Evolutionary conservation across 2,888 invertebrate genomes (phyloP).

Genomic region (Carabus problematicus): DNA sequence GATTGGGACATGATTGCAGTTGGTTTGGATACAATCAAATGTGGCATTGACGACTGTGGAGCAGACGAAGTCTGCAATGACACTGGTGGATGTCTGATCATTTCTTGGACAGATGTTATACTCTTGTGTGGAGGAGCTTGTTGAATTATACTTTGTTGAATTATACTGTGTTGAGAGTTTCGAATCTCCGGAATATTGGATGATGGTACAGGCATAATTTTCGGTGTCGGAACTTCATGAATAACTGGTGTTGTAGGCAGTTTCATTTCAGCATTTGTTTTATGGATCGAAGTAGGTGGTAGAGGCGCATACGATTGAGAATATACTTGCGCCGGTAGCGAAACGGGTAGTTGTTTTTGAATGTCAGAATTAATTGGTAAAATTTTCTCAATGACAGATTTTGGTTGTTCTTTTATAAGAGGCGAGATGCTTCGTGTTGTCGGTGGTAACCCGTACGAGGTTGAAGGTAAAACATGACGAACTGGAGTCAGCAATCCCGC

Average conservation of each 20-base stretch:
- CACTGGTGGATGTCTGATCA: constrained; percentile 35
- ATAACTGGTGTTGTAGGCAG: constrained; percentile 30
- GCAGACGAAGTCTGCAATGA: constrained; percentile 35
- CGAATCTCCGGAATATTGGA: constrained; percentile 27
- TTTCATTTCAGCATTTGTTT: constrained; percentile 29
- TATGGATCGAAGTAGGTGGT: constrained; percentile 34
- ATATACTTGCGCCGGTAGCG: constrained; percentile 19
- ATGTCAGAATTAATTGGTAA: constrained; percentile 24
- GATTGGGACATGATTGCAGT: constrained; percentile 46
- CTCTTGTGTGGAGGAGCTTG: constrained; percentile 58
- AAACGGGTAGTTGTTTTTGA: constrained; percentile 10
- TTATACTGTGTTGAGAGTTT: constrained; percentile 48
- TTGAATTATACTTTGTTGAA: constrained; percentile 58
- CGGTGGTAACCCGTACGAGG: constrained; percentile 39
- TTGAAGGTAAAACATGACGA: constrained; percentile 48
- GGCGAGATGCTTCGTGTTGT: constrained; percentile 39
- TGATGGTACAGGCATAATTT: constrained; percentile 20
- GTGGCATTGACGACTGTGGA: constrained; percentile 44
- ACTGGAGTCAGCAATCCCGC: constrained; percentile 47
- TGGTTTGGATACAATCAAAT: constrained; percentile 50
- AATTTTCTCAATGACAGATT: constrained; percentile 43
- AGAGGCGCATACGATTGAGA: constrained; percentile 32
- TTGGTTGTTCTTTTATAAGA: constrained; percentile 44
- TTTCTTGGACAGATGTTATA: constrained; percentile 21
- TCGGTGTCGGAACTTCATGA: constrained; percentile 40